A percentile compares a stretch with the other conserved stretches of the same genome.
Evolutionary conservation across 2,888 invertebrate species (phyloP).

Genomic region (Limnephilus rhombicus): DNA sequence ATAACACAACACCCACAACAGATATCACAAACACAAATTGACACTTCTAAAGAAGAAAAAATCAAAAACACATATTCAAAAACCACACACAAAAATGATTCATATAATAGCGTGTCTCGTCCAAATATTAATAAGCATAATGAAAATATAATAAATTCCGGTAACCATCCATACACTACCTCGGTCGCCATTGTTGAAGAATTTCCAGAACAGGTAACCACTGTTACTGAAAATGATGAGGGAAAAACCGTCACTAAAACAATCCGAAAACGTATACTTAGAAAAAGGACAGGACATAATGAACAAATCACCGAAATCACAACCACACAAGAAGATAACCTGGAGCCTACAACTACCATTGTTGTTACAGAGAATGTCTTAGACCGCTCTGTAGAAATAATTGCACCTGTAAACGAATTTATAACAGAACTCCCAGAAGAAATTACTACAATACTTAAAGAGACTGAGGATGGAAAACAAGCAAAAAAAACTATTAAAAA

Average conservation of each 20-base stretch:
- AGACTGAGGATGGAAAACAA: slow-evolving; percentile 68
- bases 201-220: slow-evolving; percentile 67
- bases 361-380: slow-evolving; percentile 65
- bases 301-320: slow-evolving; percentile 66
- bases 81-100: not conserved
- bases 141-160: not conserved
- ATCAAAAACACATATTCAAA: not conserved
- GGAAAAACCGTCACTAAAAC: slow-evolving; percentile 54
- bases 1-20: not conserved
- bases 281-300: slow-evolving; percentile 68
- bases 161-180: slow-evolving; percentile 68
- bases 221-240: not conserved
- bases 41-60: not conserved
- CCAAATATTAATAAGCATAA: slow-evolving; percentile 67
- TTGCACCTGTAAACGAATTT: slow-evolving; percentile 66
- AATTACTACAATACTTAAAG: slow-evolving; percentile 67
- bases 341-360: slow-evolving; percentile 65
- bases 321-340: slow-evolving; percentile 67
- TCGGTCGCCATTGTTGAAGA: slow-evolving; percentile 71
- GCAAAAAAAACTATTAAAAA: slow-evolving; percentile 71
- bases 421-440: slow-evolving; percentile 8
- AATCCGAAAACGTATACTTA: slow-evolving; percentile 68
- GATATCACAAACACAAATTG: not conserved
- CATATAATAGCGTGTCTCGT: not conserved
- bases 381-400: slow-evolving; percentile 68